Conservation (phyloP, 2,113 vertebrate genomes). For the Pipa parva region DNA sequence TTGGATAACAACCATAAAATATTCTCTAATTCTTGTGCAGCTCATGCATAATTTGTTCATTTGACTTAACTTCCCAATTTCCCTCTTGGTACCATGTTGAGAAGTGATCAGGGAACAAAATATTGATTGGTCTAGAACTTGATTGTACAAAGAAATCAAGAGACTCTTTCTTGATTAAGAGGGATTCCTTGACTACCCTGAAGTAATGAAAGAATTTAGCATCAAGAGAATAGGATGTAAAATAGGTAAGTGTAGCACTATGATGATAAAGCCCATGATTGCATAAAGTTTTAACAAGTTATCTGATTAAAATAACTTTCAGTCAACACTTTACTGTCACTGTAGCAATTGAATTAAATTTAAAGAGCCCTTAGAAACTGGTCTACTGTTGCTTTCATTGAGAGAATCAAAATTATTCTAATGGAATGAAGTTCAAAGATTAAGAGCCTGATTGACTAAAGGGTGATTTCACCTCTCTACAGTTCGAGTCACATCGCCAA, state of each 20-base stretch:
- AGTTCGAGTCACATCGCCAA: no score
- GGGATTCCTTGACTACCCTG: conserved; percentile 16
- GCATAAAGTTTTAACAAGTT: conserved; percentile 38
- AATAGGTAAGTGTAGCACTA: conserved; percentile 18
- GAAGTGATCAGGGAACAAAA: conserved; percentile 11
- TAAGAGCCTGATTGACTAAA: no score
- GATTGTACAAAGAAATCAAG: conserved; percentile 23
- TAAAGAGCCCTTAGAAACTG: neutral
- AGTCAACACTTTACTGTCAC: conserved; percentile 4
- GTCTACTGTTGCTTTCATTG: neutral
- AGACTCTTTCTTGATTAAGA: conserved; percentile 32
- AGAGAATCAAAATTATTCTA: neutral
- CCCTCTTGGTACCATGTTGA: neutral
- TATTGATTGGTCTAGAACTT: conserved; percentile 28
- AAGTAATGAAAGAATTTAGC: conserved; percentile 28
- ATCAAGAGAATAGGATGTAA: conserved; percentile 13
- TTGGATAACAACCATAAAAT: neutral
- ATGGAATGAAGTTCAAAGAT: neutral
- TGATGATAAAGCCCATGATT: conserved; percentile 28
- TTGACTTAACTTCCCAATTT: neutral
- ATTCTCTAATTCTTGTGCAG: neutral
- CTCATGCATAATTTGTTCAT: neutral
- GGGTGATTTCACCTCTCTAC: no score
- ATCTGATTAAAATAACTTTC: conserved; percentile 33
- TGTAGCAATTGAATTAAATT: conserved; percentile 6